A percentile compares a stretch with the other conserved stretches of the same genome.
Conservation (phyloP, 2,888 invertebrate species). For the Melieria omissa region DNA sequence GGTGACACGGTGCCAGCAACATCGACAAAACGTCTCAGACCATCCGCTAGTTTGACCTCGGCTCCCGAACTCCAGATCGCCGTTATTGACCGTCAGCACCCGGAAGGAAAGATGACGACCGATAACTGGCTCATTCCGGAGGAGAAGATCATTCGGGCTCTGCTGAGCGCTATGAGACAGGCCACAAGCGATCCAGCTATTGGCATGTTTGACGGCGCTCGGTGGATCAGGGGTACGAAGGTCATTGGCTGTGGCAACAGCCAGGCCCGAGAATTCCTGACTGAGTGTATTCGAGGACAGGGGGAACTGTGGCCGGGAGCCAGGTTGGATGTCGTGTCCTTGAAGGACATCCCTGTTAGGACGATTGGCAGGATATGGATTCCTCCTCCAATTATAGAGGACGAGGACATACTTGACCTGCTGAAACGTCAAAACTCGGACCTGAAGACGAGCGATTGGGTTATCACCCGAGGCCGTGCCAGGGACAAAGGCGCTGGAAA, state of each 20-base stretch:
- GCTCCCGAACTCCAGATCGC: slow-evolving; percentile 13
- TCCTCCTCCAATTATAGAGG: background rate
- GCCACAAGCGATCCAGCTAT: background rate
- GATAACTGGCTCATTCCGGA: slow-evolving; percentile 19
- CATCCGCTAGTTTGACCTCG: background rate
- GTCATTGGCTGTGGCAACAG: slow-evolving; percentile 22
- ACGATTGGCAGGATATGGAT: background rate
- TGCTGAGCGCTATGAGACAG: background rate
- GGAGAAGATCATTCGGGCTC: slow-evolving; percentile 6
- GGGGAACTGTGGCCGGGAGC: too few species aligned
- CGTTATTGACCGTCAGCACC: slow-evolving; percentile 11
- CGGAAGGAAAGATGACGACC: slow-evolving; percentile 12
- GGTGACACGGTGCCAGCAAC: too few species aligned
- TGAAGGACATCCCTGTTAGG: background rate
- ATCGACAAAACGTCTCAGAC: too few species aligned
- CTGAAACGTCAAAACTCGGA: too few species aligned
- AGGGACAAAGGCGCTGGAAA: too few species aligned
- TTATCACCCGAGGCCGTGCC: too few species aligned
- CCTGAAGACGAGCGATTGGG: too few species aligned
- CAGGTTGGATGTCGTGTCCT: background rate
- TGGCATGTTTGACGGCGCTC: background rate
- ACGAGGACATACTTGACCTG: too few species aligned
- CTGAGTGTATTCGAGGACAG: too few species aligned
- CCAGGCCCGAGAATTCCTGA: slow-evolving; percentile 3
- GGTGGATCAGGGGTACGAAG: slow-evolving; percentile 12